These are phyloP conservation scores for Pimpla rufipes DNA, from an alignment of 2,888 invertebrate species.

Conservation along the genomic window DNA sequence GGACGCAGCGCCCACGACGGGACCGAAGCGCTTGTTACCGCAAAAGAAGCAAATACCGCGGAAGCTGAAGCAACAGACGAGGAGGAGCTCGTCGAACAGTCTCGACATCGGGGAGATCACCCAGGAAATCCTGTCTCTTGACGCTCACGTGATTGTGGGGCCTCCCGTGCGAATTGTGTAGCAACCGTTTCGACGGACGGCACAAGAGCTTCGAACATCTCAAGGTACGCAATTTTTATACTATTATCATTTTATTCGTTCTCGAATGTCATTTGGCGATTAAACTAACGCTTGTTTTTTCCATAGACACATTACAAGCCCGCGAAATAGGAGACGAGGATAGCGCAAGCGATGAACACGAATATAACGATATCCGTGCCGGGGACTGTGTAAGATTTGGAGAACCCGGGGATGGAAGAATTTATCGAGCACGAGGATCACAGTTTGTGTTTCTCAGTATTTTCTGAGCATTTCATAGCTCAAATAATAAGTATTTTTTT, in stretches of 20 bases:
- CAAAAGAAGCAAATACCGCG: conserved; percentile 95
- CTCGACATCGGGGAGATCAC: conserved; percentile 77
- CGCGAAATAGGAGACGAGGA: conserved; percentile 81
- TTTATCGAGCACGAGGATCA: conserved; percentile 95
- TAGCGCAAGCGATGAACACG: conserved; percentile 82
- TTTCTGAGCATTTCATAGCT: no score
- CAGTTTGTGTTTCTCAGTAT: no score
- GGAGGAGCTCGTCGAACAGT: conserved; percentile 76
- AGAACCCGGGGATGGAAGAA: conserved; percentile 89
- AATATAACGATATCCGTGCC: conserved; percentile 80
- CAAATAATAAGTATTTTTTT: no score
- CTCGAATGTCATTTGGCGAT: no score
- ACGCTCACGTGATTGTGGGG: conserved; percentile 73
- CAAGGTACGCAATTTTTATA: conserved; percentile 86
- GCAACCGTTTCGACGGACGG: conserved; percentile 91
- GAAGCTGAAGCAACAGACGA: conserved; percentile 88
- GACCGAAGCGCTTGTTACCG: conserved; percentile 90
- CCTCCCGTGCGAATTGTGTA: conserved; percentile 92
- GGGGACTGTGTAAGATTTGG: conserved; percentile 76
- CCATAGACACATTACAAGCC: conserved; percentile 83
- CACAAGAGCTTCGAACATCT: conserved; percentile 94
- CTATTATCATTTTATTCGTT: no score
- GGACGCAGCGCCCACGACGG: conserved; percentile 83
- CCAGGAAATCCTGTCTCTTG: conserved; percentile 70
- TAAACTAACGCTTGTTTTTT: conserved; percentile 6